Conservation (phyloP, 2,113 vertebrate genomes). For the Pogona vitticeps region DNA sequence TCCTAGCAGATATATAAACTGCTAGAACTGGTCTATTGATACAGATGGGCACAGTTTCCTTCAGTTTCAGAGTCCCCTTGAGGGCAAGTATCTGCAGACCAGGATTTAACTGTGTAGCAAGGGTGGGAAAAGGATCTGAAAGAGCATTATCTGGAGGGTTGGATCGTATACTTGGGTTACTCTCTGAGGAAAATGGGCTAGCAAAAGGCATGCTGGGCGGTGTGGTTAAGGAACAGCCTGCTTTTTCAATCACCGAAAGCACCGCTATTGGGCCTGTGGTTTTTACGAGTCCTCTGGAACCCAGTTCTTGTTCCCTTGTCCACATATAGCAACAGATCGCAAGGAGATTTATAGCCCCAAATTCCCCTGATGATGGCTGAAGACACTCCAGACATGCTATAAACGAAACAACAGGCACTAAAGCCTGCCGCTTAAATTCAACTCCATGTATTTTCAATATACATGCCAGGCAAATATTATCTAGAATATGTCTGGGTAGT, state of each 20-base stretch:
- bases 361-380: constrained; percentile 7
- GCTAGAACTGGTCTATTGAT: not conserved
- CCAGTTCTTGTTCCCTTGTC: not conserved
- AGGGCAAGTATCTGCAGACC: not conserved
- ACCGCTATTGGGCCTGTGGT: not conserved
- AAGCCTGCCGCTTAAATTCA: constrained; percentile 37
- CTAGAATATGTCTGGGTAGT: not conserved
- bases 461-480: constrained; percentile 13
- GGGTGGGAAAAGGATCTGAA: too few species aligned
- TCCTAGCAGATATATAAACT: not conserved
- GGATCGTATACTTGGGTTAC: not conserved
- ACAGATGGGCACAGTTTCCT: not conserved
- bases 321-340: not conserved
- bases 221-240: not conserved
- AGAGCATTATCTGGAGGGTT: not conserved
- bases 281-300: constrained; percentile 17
- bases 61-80: not conserved
- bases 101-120: not conserved
- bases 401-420: constrained; percentile 31
- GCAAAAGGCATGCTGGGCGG: not conserved
- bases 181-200: not conserved
- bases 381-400: not conserved
- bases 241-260: not conserved
- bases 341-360: constrained; percentile 33
- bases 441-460: constrained; percentile 26